Base-by-base conservation (phyloP, 2,797 vertebrate genomes). In the Sarcophilus harrisii region DNA sequence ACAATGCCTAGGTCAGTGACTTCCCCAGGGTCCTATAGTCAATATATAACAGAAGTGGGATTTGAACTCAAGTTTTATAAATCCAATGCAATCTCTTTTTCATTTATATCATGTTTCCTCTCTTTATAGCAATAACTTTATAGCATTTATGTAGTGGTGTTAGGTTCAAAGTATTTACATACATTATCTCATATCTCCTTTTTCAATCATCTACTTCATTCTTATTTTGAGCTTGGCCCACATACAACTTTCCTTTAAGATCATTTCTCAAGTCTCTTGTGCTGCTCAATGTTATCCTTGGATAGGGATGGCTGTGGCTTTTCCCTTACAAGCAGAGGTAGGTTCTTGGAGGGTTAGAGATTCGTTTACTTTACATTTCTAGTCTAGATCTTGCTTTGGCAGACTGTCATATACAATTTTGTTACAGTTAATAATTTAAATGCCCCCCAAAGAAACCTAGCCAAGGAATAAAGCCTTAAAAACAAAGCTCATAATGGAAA, bases 401-500 rank as follows among this genome's bases (percentile, higher is more conserved):
- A 97, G 29, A 73, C 97, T 95, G 94, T 97, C 89, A 95, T 16
- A 94, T 96, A n/a, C 94, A 58, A 92, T 95, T 97, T 89, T 95
- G 96, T 95, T 96, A 95, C 94, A 97, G 66, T 97, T 96, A 98
- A 98, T 87, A 87, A 87, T 87, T 87, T 87, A 87, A 87, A 49
- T 96, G 92, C 0, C 57, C 93, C 93, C 94, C 94, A 95, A 97
- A 98, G 96, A 96, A 96, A 97, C 92, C 92, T 1, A 93, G 91
- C 95, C 93, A 96, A 96, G 97, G 92, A 96, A 91, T 27, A 96
- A 98, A 98, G 62, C 49, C 94, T 96, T 98, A 97, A 95, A 98
- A 98, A 98, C 96, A 91, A 87, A 87, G 38, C 73, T 49, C 73
- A 87, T 87, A 87, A 45, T 87, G 38, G 73, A 49, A 87, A 87